These are phyloP conservation scores for Athripsodes cinereus DNA, from an alignment of 2,888 invertebrate genomes.

Conservation along the genomic window DNA sequence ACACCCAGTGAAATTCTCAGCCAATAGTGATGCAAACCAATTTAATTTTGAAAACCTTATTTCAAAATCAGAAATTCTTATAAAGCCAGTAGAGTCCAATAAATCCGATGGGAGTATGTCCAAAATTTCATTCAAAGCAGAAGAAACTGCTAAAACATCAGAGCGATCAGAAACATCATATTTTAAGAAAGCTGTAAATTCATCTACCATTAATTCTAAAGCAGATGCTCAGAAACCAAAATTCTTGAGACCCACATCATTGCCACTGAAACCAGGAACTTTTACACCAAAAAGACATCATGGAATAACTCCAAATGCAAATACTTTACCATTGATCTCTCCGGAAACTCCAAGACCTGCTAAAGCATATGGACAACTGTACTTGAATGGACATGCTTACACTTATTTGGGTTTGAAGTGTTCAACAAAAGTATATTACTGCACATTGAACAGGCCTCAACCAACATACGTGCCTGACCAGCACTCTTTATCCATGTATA, in stretches of 20 bases:
- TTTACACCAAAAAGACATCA: slow-evolving; percentile 77
- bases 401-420: slow-evolving; percentile 87
- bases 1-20: neutral
- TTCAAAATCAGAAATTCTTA: slow-evolving; percentile 49
- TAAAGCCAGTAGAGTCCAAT: slow-evolving; percentile 41
- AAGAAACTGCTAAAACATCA: slow-evolving; percentile 16
- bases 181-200: slow-evolving; percentile 42
- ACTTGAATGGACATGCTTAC: slow-evolving; percentile 86
- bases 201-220: slow-evolving; percentile 28
- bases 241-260: slow-evolving; percentile 74
- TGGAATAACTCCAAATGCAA: slow-evolving; percentile 74
- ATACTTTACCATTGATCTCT: slow-evolving; percentile 77
- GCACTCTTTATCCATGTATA: slow-evolving; percentile 93
- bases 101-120: slow-evolving; percentile 38
- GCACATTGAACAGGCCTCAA: slow-evolving; percentile 88
- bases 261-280: slow-evolving; percentile 79
- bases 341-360: slow-evolving; percentile 88
- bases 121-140: slow-evolving; percentile 24
- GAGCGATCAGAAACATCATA: slow-evolving; percentile 48
- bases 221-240: slow-evolving; percentile 52
- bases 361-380: slow-evolving; percentile 83
- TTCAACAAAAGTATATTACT: slow-evolving; percentile 86
- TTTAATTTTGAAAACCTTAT: slow-evolving; percentile 50
- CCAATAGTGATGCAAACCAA: slow-evolving; percentile 35
- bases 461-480: slow-evolving; percentile 90